These are phyloP conservation scores for Margarornis squamiger DNA, from an alignment of 2,797 vertebrate species.

Conservation along the genomic window DNA sequence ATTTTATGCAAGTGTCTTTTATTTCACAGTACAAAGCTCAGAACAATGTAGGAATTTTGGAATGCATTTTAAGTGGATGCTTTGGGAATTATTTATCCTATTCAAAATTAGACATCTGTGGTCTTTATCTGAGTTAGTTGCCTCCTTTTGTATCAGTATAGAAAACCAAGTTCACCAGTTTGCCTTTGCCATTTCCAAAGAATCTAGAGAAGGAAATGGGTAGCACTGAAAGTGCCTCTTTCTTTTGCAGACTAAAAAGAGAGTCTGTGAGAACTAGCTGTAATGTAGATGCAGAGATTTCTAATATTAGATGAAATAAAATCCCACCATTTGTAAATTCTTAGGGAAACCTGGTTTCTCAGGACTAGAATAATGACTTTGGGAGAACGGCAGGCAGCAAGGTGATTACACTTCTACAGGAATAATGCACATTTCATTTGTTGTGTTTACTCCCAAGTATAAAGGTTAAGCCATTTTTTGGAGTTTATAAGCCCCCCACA, in stretches of 20 bases:
- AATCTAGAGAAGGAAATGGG: background rate
- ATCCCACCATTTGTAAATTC: background rate
- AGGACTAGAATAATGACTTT: background rate
- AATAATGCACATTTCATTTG: background rate
- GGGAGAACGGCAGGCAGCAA: background rate
- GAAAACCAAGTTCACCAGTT: background rate
- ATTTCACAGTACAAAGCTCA: background rate
- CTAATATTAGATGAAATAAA: background rate
- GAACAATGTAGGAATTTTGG: background rate
- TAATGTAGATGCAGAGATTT: background rate
- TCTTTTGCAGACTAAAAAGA: background rate
- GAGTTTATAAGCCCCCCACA: background rate
- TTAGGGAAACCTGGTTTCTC: background rate
- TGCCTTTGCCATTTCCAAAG: background rate
- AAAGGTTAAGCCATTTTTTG: background rate
- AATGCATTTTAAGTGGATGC: background rate
- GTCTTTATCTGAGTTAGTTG: background rate
- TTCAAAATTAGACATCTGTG: background rate
- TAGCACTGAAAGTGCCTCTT: background rate
- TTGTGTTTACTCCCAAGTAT: background rate
- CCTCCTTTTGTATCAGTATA: background rate
- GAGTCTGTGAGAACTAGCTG: background rate
- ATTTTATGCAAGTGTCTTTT: background rate
- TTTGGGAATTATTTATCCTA: background rate
- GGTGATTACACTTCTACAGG: background rate